A percentile compares a stretch with the other conserved stretches of the same genome.
Conservation (phyloP, 2,113 vertebrate genomes). For the Dolichallabes microphthalmus region DNA sequence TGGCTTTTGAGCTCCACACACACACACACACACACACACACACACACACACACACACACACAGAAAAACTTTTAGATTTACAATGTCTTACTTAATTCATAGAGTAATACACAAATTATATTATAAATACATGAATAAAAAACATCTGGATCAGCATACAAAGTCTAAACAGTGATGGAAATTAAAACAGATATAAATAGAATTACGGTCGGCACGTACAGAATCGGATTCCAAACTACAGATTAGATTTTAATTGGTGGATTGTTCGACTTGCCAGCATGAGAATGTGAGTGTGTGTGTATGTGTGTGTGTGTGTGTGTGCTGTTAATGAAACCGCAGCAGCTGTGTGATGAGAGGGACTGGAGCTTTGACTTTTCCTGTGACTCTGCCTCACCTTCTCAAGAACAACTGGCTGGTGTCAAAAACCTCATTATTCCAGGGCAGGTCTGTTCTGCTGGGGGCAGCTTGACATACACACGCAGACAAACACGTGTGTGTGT, state of each 20-base stretch:
- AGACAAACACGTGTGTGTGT: neutral
- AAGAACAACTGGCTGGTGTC: conserved; percentile 54
- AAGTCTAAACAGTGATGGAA: neutral
- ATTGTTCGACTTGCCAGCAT: conserved; percentile 20
- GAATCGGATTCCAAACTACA: conserved; percentile 11
- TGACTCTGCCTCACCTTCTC: conserved; percentile 38
- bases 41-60: conserved; percentile 8
- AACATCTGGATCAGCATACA: neutral
- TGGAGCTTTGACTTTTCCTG: conserved; percentile 29
- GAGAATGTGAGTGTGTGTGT: neutral
- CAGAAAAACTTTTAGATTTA: neutral
- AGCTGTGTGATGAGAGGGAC: conserved; percentile 28
- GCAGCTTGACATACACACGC: conserved; percentile 34
- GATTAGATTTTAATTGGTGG: conserved; percentile 31
- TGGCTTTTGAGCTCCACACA: conserved; percentile 22
- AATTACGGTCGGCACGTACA: neutral
- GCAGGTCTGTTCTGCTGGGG: conserved; percentile 31
- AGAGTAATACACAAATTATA: neutral
- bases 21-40: conserved; percentile 26
- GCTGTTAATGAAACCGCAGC: conserved; percentile 45
- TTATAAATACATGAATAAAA: neutral
- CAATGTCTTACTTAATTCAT: neutral
- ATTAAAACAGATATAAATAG: conserved; percentile 4
- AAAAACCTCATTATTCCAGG: conserved; percentile 47
- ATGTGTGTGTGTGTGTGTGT: conserved; percentile 26